Percentiles rank a stretch among this genome's conserved stretches.
These are phyloP conservation scores for Noctua pronuba DNA, from an alignment of 2,888 invertebrate genomes.

Conservation along the genomic window DNA sequence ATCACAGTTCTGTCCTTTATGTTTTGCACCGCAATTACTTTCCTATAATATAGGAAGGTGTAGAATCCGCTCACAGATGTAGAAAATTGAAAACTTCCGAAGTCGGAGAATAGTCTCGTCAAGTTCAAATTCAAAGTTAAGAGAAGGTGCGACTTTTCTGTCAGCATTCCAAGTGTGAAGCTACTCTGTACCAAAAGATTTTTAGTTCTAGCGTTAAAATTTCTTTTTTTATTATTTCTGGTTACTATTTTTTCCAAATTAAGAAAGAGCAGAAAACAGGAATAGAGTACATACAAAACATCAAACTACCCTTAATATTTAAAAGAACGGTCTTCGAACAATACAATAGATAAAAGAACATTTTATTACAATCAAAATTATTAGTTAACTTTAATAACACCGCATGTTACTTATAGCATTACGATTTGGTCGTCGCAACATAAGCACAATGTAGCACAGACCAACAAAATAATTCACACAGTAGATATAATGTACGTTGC, in stretches of 20 bases:
- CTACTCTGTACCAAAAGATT: constrained; percentile 32
- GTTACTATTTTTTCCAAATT: constrained; percentile 37
- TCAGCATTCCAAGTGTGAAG: constrained; percentile 38
- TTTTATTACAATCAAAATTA: constrained; percentile 69
- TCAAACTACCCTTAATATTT: constrained; percentile 63
- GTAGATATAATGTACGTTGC: constrained; percentile 15
- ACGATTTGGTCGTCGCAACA: constrained; percentile 79
- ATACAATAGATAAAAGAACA: constrained; percentile 71
- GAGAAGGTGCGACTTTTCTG: constrained; percentile 35
- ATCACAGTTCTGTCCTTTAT: constrained; percentile 81
- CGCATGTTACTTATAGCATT: constrained; percentile 65
- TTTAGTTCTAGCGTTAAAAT: constrained; percentile 22
- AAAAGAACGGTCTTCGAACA: constrained; percentile 57
- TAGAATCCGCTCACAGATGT: constrained; percentile 60
- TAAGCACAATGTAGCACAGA: constrained; percentile 63
- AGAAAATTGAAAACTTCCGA: constrained; percentile 46
- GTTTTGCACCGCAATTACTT: constrained; percentile 72
- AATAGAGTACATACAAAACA: constrained; percentile 49
- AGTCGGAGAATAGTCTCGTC: constrained; percentile 44
- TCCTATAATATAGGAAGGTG: constrained; percentile 69
- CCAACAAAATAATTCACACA: constrained; percentile 29
- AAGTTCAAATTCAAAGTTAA: constrained; percentile 28
- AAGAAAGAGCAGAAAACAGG: constrained; percentile 61
- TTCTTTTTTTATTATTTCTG: constrained; percentile 32
- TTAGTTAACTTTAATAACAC: constrained; percentile 69